A percentile compares a stretch with the other conserved stretches of the same genome.
Evolutionary conservation across 1,140 invertebrate genomes (phyloP).

Genomic region (Ptiloglossa arizonensis): DNA sequence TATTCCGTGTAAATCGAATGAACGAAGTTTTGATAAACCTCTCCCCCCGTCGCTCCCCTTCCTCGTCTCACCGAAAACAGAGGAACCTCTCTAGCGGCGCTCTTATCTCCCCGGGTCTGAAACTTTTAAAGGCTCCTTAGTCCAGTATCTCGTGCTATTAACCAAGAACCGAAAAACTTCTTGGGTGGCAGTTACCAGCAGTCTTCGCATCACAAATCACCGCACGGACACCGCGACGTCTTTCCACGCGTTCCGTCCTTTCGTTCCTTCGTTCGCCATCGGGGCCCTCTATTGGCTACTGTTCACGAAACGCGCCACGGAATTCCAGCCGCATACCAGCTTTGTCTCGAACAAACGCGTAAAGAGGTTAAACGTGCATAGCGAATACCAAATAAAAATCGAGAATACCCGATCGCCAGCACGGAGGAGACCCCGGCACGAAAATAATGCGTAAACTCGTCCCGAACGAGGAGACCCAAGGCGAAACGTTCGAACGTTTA

Average conservation of each 20-base stretch:
- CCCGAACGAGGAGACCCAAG: too few species aligned
- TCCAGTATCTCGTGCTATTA: slow-evolving; percentile 66
- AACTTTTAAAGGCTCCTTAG: slow-evolving; percentile 57
- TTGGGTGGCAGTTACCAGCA: slow-evolving; percentile 72
- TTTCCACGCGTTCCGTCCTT: slow-evolving; percentile 44
- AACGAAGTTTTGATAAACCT: slow-evolving; percentile 43
- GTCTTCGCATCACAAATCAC: slow-evolving; percentile 40
- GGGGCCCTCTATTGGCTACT: slow-evolving; percentile 56
- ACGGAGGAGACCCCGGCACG: slow-evolving; percentile 22
- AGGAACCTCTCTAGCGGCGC: slow-evolving; percentile 24
- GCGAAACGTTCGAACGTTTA: too few species aligned
- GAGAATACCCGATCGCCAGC: background rate
- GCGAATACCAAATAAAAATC: background rate
- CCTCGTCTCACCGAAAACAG: slow-evolving; percentile 16
- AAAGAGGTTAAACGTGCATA: too few species aligned
- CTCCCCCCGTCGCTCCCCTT: too few species aligned
- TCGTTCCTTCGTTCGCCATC: slow-evolving; percentile 57
- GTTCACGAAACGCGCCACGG: slow-evolving; percentile 56
- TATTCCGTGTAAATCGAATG: slow-evolving; percentile 49
- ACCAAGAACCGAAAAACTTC: slow-evolving; percentile 74
- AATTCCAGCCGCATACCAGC: slow-evolving; percentile 62
- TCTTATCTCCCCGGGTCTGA: slow-evolving; percentile 54
- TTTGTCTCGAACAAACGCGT: background rate
- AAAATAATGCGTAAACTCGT: slow-evolving; percentile 35
- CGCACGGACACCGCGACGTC: slow-evolving; percentile 10